These are phyloP conservation scores for Lutjanus erythropterus DNA, from an alignment of 2,113 vertebrate species.

Conservation along the genomic window DNA sequence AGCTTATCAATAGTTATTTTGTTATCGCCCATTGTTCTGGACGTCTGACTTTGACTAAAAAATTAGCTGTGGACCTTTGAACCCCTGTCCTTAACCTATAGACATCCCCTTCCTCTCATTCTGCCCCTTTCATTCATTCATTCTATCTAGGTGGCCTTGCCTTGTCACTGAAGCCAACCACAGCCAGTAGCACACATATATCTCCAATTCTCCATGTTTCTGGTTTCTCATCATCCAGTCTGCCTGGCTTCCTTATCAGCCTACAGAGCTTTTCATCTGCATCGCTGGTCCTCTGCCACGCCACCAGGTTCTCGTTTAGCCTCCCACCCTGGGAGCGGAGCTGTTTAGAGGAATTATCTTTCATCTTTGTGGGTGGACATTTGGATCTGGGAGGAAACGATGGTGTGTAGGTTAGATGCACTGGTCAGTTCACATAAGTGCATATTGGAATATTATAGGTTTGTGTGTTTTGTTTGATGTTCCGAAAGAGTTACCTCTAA, in stretches of 20 bases:
- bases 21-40: no score
- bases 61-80: no score
- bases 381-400: slow-evolving; percentile 51
- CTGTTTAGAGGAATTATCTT: slow-evolving; percentile 69
- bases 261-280: slow-evolving; percentile 80
- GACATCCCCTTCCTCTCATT: slow-evolving; percentile 21
- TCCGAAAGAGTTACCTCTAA: neutral
- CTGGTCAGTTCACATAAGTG: neutral
- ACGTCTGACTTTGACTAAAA: no score
- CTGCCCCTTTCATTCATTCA: slow-evolving; percentile 18
- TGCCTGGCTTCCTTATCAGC: slow-evolving; percentile 77
- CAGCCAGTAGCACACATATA: slow-evolving; percentile 35
- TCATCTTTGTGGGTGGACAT: slow-evolving; percentile 73
- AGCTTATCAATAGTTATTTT: no score
- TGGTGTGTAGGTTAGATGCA: slow-evolving; percentile 31
- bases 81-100: no score
- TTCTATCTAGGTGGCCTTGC: slow-evolving; percentile 48
- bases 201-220: slow-evolving; percentile 46
- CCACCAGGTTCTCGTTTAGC: slow-evolving; percentile 70
- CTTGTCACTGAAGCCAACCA: slow-evolving; percentile 26
- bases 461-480: neutral
- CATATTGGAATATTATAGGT: neutral
- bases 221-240: slow-evolving; percentile 75
- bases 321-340: slow-evolving; percentile 67
- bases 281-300: slow-evolving; percentile 66